These are phyloP conservation scores for Tachysurus vachellii DNA, from an alignment of 2,113 vertebrate genomes.

Conservation along the genomic window DNA sequence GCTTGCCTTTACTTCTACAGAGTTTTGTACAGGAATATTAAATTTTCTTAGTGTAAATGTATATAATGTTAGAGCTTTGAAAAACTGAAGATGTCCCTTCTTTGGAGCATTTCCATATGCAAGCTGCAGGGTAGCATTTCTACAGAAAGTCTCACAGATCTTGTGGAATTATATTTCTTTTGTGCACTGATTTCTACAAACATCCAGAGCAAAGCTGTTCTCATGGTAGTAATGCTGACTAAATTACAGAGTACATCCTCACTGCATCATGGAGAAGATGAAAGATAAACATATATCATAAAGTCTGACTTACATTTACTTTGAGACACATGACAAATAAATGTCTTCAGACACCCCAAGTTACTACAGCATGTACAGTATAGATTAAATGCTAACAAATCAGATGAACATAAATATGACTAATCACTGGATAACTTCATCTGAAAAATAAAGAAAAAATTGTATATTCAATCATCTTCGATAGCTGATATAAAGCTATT, in stretches of 20 bases:
- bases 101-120: conserved; percentile 8
- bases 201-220: not conserved
- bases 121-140: not conserved
- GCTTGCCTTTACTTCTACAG: not conserved
- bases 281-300: conserved; percentile 4
- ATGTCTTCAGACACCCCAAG: not conserved
- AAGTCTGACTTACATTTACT: not conserved
- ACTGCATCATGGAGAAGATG: not conserved
- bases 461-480: not conserved
- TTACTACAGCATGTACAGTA: not conserved
- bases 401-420: not conserved
- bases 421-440: conserved; percentile 30
- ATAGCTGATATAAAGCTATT: not conserved
- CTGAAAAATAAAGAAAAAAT: not conserved
- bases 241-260: not conserved
- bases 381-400: conserved; percentile 17
- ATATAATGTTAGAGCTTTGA: not conserved
- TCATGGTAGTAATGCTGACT: not conserved
- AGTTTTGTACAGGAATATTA: not conserved
- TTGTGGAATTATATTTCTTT: not conserved
- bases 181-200: conserved; percentile 15
- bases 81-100: conserved; percentile 2
- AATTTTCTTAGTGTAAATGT: not conserved
- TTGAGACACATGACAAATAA: not conserved
- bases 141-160: not conserved